These are phyloP conservation scores for Pontoporia blainvillei DNA, from an alignment of 2,113 vertebrate genomes.

Conservation along the genomic window DNA sequence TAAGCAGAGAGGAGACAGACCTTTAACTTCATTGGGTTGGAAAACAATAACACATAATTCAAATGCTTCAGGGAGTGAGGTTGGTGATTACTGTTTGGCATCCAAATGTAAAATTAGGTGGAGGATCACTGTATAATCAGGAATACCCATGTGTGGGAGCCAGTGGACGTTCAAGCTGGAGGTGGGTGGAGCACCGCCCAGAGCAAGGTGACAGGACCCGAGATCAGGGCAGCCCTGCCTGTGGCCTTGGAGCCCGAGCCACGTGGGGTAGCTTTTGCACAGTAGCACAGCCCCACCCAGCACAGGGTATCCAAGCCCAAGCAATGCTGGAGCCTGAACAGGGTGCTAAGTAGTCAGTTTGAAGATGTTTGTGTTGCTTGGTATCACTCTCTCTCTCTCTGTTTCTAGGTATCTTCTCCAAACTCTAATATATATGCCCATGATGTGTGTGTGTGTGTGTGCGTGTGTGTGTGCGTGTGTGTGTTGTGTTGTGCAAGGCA, in stretches of 20 bases:
- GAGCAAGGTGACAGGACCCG: neutral
- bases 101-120: neutral
- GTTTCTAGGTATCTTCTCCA: neutral
- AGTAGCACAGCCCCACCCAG: neutral
- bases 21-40: neutral
- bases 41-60: neutral
- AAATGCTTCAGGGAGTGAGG: neutral
- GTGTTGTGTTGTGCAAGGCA: neutral
- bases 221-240: too few species aligned
- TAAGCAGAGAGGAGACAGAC: neutral
- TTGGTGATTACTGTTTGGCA: neutral
- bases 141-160: neutral
- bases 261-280: rapidly evolving
- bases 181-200: rapidly evolving
- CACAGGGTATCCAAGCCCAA: rapidly evolving
- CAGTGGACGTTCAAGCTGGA: neutral
- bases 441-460: neutral
- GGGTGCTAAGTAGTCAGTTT: neutral
- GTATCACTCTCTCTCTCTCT: neutral
- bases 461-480: neutral
- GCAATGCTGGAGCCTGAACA: neutral
- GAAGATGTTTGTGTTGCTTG: neutral
- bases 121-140: neutral
- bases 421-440: neutral
- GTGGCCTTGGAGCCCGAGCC: neutral